Evolutionary conservation across 2,888 invertebrate species (phyloP).

Genomic region (Meiosimyza platycephala): DNA sequence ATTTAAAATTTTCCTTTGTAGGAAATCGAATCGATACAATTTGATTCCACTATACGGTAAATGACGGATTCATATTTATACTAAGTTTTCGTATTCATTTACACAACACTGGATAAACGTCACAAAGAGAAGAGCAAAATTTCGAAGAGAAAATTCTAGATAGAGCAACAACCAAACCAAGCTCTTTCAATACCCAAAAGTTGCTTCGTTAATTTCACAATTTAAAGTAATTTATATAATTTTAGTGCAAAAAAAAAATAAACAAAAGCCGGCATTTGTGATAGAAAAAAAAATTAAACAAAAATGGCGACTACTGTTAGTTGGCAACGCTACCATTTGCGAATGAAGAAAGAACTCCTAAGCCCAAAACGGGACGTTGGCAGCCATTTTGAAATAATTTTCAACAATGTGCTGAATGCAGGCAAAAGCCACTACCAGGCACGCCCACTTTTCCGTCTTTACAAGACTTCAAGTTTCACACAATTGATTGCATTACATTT

Average conservation of each 20-base stretch:
- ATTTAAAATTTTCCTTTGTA: no score
- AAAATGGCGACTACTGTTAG: not conserved
- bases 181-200: constrained; percentile 9
- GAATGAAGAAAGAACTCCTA: no score
- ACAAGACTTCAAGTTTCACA: no score
- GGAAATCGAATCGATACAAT: no score
- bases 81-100: not conserved
- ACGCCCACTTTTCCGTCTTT: no score
- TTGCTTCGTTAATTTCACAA: no score
- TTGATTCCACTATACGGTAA: no score
- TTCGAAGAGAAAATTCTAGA: constrained; percentile 37
- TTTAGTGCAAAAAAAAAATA: constrained; percentile 1
- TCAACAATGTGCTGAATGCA: not conserved
- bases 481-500: no score
- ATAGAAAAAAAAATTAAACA: not conserved
- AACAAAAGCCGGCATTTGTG: not conserved
- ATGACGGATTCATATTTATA: no score
- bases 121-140: not conserved
- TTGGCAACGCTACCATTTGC: no score
- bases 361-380: not conserved
- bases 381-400: constrained; percentile 33
- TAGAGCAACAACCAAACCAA: constrained; percentile 13
- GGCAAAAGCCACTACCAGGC: no score
- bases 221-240: not conserved
- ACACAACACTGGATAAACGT: constrained; percentile 12